Evolutionary conservation across 2,888 invertebrate species (phyloP).

Genomic region (Aspidiotus rigidus): DNA sequence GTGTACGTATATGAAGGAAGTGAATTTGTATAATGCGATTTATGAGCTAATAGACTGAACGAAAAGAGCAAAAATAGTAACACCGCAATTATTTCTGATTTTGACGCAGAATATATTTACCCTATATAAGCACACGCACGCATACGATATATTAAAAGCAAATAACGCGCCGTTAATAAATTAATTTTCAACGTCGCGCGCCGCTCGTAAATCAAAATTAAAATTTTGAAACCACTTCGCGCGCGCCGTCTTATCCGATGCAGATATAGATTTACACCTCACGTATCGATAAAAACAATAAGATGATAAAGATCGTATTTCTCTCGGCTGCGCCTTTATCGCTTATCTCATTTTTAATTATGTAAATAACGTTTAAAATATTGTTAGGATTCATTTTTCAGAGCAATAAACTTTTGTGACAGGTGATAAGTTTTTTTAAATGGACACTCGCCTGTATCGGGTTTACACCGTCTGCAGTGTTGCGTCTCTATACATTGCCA

Average conservation of each 20-base stretch:
- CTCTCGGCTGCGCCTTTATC: too few species aligned
- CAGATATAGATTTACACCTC: too few species aligned
- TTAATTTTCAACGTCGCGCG: background rate
- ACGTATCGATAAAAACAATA: too few species aligned
- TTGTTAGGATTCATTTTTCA: background rate
- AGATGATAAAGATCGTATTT: too few species aligned
- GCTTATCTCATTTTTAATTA: background rate
- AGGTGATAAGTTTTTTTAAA: constrained; percentile 15
- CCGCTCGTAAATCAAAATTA: background rate
- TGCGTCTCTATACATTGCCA: background rate
- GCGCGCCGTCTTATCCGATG: background rate
- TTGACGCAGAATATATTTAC: too few species aligned
- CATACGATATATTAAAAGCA: background rate
- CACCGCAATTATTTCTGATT: too few species aligned
- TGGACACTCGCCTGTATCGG: too few species aligned
- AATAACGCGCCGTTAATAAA: background rate
- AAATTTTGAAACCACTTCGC: constrained; percentile 10
- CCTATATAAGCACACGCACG: too few species aligned
- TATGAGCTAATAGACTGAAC: too few species aligned
- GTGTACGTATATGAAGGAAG: too few species aligned
- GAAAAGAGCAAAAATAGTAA: too few species aligned
- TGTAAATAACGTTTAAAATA: background rate
- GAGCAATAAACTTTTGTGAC: constrained; percentile 3
- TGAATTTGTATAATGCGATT: too few species aligned
- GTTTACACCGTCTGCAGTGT: background rate